Conservation (phyloP, 2,888 invertebrate genomes). For the Rhaphigaster nebulosa region DNA sequence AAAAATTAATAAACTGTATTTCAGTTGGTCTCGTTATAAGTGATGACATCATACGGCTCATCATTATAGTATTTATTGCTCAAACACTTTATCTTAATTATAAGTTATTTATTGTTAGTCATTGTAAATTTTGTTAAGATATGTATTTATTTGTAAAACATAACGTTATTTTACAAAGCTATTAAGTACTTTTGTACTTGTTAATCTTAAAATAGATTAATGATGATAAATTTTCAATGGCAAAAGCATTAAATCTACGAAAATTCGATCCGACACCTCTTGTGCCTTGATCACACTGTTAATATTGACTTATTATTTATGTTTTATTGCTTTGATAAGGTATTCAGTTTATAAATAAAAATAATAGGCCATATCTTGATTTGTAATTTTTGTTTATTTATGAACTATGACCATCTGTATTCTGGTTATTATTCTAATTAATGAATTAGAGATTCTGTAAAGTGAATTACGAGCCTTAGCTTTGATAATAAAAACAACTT, state of each 20-base stretch:
- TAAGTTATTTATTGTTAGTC: slow-evolving; percentile 46
- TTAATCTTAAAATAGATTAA: slow-evolving; percentile 17
- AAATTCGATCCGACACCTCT: neutral
- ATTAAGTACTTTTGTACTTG: slow-evolving; percentile 39
- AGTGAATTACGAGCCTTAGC: neutral
- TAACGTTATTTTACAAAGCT: slow-evolving; percentile 16
- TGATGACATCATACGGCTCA: slow-evolving; percentile 9
- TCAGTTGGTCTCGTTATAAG: slow-evolving; percentile 30
- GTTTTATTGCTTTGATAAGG: slow-evolving; percentile 28
- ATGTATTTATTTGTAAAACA: slow-evolving; percentile 33
- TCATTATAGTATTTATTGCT: slow-evolving; percentile 35
- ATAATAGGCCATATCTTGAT: neutral
- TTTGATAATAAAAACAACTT: slow-evolving; percentile 26
- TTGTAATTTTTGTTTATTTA: slow-evolving; percentile 43
- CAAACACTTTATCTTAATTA: slow-evolving; percentile 12
- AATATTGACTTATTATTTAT: slow-evolving; percentile 12
- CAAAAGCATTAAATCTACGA: neutral
- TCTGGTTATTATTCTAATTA: neutral
- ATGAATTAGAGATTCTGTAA: neutral
- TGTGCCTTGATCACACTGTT: slow-evolving; percentile 14
- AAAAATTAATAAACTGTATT: slow-evolving; percentile 13
- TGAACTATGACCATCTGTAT: slow-evolving; percentile 4
- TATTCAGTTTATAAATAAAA: slow-evolving; percentile 12
- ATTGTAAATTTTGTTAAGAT: slow-evolving; percentile 26
- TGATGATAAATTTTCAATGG: neutral